Evolutionary conservation across 2,797 vertebrate species (phyloP).

Genomic region (Phoebastria nigripes): DNA sequence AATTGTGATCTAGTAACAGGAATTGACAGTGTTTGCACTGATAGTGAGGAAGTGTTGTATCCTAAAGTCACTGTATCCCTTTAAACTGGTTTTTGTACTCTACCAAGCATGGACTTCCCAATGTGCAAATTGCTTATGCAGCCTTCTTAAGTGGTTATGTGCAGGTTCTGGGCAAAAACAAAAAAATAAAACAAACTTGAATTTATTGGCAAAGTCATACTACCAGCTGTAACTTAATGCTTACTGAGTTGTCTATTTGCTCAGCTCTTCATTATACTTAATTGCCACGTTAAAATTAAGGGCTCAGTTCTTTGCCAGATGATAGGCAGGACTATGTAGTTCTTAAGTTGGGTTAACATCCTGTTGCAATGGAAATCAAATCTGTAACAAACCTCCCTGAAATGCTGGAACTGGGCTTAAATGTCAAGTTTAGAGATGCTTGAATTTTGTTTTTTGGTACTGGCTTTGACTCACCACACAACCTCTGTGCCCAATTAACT

Average conservation of each 20-base stretch:
- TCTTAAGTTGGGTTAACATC: background rate
- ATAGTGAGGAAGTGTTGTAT: background rate
- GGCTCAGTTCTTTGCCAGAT: background rate
- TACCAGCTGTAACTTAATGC: background rate
- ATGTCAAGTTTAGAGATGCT: background rate
- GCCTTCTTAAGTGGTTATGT: background rate
- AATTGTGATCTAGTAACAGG: background rate
- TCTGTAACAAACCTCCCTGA: background rate
- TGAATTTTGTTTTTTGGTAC: background rate
- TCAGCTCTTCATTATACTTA: background rate
- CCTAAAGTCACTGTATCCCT: background rate
- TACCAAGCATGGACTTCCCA: background rate
- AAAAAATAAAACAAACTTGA: background rate
- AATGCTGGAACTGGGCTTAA: background rate
- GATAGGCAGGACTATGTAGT: background rate
- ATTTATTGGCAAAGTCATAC: background rate
- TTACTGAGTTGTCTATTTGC: background rate
- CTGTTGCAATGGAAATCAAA: background rate
- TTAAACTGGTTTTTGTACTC: background rate
- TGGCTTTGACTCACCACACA: background rate
- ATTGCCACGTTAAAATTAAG: background rate
- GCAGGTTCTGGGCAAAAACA: background rate
- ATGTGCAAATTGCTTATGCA: background rate
- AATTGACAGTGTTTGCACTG: background rate
- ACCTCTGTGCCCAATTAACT: background rate